Evolutionary conservation across 1,140 invertebrate species (phyloP).

Genomic region (Lerema accius): DNA sequence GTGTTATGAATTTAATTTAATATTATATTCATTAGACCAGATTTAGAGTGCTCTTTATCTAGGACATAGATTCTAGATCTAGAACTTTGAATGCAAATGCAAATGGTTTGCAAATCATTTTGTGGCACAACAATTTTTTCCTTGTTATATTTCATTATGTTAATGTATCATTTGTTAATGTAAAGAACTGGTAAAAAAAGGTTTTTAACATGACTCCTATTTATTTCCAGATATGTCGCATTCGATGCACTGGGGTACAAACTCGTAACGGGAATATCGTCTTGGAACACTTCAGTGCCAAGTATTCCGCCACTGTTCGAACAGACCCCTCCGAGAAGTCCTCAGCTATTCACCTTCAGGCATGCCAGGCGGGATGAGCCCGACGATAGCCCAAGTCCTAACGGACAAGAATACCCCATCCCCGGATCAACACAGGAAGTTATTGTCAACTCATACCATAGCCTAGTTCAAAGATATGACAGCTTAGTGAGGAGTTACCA

Average conservation of each 20-base stretch:
- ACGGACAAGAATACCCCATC: slow-evolving; percentile 44
- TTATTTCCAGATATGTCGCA: slow-evolving; percentile 88
- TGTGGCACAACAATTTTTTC: no score
- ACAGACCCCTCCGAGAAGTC: slow-evolving; percentile 33
- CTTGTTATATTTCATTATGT: no score
- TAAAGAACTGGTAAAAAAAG: no score
- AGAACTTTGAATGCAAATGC: no score
- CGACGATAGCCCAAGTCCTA: slow-evolving; percentile 45
- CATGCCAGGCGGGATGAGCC: slow-evolving; percentile 50
- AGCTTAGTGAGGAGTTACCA: slow-evolving; percentile 78
- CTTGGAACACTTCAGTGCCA: slow-evolving; percentile 48
- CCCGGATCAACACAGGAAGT: slow-evolving; percentile 65
- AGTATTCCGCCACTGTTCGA: slow-evolving; percentile 45
- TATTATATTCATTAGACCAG: no score
- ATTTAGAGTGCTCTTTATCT: no score
- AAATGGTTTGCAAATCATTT: no score
- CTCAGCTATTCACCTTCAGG: slow-evolving; percentile 30
- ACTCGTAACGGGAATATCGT: slow-evolving; percentile 92
- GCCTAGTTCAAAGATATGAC: slow-evolving; percentile 78
- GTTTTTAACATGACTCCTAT: slow-evolving; percentile 23
- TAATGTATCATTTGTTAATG: no score
- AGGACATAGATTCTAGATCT: no score
- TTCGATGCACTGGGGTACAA: slow-evolving; percentile 93
- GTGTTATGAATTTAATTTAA: no score
- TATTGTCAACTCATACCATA: slow-evolving; percentile 77